phyloP scores from a whole-genome alignment of 2,797 vertebrate species.

The Pipistrellus nathusii region DNA sequence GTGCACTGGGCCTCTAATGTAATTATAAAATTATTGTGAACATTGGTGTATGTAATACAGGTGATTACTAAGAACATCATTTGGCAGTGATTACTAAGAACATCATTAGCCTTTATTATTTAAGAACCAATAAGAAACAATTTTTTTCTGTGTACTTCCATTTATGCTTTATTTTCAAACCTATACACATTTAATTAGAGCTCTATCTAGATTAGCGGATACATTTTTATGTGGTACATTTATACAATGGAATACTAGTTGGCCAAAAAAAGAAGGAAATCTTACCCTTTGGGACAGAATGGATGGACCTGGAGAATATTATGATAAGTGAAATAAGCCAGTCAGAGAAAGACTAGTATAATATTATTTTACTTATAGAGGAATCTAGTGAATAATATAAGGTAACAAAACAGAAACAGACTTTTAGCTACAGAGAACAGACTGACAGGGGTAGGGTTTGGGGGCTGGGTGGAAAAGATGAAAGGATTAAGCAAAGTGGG shows the following conservation, averaged over 20 bases:
- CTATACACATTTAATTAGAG: conserved; percentile 22
- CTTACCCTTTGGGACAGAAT: background rate
- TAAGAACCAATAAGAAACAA: background rate
- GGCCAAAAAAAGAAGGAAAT: background rate
- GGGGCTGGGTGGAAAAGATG: background rate
- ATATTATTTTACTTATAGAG: background rate
- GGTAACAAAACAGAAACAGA: background rate
- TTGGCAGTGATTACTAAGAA: too few relatives aligned
- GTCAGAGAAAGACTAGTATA: background rate
- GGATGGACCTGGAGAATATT: background rate
- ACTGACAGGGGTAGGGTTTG: background rate
- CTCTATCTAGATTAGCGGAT: background rate
- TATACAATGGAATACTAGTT: background rate
- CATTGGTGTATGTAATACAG: background rate
- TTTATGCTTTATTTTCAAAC: background rate
- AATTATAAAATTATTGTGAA: background rate
- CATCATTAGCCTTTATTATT: background rate
- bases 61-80: background rate
- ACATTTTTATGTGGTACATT: background rate
- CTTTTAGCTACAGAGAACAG: background rate
- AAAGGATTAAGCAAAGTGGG: background rate
- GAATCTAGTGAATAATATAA: background rate
- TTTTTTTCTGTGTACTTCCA: background rate
- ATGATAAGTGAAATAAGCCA: background rate
- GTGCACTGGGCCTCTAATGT: background rate